These are phyloP conservation scores for Stomatorhinus walkeri DNA, from an alignment of 2,797 vertebrate species.

Conservation along the genomic window DNA sequence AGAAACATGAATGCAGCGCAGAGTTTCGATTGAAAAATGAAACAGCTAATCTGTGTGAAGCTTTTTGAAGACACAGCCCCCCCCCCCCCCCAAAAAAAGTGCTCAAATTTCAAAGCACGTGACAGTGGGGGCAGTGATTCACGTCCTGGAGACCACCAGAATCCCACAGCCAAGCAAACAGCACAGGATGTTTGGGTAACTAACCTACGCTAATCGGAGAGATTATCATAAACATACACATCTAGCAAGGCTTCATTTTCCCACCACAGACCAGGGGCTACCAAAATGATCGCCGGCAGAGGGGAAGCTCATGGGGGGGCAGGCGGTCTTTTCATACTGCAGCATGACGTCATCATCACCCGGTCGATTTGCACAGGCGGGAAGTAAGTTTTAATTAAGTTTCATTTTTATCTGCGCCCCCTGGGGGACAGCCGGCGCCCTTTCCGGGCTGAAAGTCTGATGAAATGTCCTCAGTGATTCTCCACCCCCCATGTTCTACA, in stretches of 20 bases:
- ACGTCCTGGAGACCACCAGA: not conserved
- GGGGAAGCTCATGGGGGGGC: not conserved
- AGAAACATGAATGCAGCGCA: too few relatives aligned
- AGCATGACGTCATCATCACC: not conserved
- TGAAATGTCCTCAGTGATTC: not conserved
- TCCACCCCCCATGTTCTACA: not conserved
- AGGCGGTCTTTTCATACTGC: not conserved
- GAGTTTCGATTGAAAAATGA: too few relatives aligned
- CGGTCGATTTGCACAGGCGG: not conserved
- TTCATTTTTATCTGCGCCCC: constrained; percentile 6
- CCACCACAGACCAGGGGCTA: not conserved
- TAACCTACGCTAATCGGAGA: not conserved
- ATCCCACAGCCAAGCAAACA: not conserved
- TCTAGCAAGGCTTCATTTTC: too few relatives aligned
- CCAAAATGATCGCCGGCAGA: not conserved
- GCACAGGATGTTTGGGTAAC: not conserved
- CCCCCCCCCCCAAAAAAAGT: too few relatives aligned
- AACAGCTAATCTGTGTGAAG: too few relatives aligned
- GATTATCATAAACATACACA: not conserved
- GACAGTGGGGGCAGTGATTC: not conserved
- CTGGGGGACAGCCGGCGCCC: not conserved
- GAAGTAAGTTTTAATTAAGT: constrained; percentile 18
- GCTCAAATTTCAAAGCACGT: too few relatives aligned
- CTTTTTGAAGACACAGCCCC: too few relatives aligned
- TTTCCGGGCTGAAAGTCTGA: not conserved